A percentile compares a stretch with the other conserved stretches of the same genome.
Conservation (phyloP, 2,113 vertebrate species). For the Struthio camelus region DNA sequence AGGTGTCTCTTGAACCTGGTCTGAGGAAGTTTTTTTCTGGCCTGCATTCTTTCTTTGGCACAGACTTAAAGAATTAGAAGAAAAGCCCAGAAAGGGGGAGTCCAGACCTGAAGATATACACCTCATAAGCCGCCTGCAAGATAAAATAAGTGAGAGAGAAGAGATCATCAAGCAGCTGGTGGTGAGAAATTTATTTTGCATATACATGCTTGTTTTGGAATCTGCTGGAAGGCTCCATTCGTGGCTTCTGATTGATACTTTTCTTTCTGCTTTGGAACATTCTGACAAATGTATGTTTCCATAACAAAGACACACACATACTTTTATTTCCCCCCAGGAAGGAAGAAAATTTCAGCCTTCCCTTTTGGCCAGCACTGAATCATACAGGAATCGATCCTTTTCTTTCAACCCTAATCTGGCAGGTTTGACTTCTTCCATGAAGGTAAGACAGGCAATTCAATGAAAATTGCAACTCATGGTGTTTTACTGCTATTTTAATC, state of each 20-base stretch:
- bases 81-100: constrained; percentile 82
- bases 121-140: constrained; percentile 85
- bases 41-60: constrained; percentile 10
- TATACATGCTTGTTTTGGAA: accelerated
- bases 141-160: constrained; percentile 87
- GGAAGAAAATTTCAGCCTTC: constrained; percentile 87
- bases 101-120: constrained; percentile 84
- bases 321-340: constrained; percentile 79
- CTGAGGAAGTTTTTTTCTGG: neutral
- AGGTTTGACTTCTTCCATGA: constrained; percentile 85
- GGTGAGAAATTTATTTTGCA: constrained; percentile 75
- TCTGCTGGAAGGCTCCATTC: neutral
- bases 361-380: constrained; percentile 75
- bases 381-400: constrained; percentile 81
- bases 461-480: neutral
- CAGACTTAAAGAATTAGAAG: constrained; percentile 88
- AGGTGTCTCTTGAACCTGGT: neutral
- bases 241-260: neutral
- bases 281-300: neutral
- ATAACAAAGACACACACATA: neutral
- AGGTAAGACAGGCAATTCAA: constrained; percentile 77
- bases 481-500: neutral
- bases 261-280: neutral
- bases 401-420: constrained; percentile 85
- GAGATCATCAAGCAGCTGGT: constrained; percentile 87